Evolutionary conservation across 2,113 vertebrate genomes (phyloP).

Genomic region (Diadophis punctatus): DNA sequence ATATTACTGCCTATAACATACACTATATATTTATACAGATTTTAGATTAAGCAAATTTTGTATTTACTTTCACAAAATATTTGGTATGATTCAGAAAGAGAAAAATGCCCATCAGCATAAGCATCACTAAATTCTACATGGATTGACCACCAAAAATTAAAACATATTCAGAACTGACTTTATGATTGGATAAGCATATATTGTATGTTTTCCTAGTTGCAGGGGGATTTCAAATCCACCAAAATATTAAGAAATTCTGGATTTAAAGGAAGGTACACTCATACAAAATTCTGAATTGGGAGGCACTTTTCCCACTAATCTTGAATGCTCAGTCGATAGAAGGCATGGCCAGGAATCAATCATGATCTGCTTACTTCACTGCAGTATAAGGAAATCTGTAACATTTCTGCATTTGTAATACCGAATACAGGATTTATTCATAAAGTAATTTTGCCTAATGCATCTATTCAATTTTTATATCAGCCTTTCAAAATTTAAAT

Average conservation of each 20-base stretch:
- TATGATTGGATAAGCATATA: background rate
- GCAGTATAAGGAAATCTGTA: background rate
- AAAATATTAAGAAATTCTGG: background rate
- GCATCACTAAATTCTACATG: background rate
- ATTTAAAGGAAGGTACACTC: background rate
- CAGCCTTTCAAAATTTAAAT: background rate
- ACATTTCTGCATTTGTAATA: background rate
- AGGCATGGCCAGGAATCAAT: background rate
- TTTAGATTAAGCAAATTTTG: background rate
- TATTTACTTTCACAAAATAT: background rate
- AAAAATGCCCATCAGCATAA: background rate
- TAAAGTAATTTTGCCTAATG: background rate
- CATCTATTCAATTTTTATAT: background rate
- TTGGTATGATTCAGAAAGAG: background rate
- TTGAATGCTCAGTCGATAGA: background rate
- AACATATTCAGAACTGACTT: background rate
- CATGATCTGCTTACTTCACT: background rate
- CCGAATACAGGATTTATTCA: background rate
- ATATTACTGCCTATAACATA: background rate
- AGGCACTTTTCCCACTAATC: background rate
- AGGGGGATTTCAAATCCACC: background rate
- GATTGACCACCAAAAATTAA: background rate
- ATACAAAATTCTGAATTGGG: background rate
- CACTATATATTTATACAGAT: background rate
- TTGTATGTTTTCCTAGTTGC: background rate